phyloP scores from a whole-genome alignment of 2,113 vertebrate genomes.

The Lampris incognitus region DNA sequence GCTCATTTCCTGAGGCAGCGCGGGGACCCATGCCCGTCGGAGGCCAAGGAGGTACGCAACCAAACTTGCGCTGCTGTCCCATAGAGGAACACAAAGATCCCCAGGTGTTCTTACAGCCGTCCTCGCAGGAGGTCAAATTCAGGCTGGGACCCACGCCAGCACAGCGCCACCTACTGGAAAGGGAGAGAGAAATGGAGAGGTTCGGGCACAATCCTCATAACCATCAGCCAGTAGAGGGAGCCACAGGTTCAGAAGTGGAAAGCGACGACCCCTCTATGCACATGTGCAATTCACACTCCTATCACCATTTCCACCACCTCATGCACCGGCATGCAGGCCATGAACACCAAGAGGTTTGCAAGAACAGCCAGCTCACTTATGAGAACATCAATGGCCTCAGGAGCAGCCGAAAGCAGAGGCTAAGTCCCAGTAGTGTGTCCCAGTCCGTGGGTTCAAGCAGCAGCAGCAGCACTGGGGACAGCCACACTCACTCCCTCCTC shows the following conservation, averaged over 20 bases:
- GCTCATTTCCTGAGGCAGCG: slow-evolving; percentile 82
- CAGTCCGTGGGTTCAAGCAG: slow-evolving; percentile 86
- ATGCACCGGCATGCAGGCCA: slow-evolving; percentile 85
- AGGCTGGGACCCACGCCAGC: slow-evolving; percentile 89
- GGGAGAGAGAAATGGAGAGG: slow-evolving; percentile 80
- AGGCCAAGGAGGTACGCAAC: slow-evolving; percentile 69
- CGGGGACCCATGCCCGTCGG: slow-evolving; percentile 72
- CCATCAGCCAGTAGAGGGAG: slow-evolving; percentile 78
- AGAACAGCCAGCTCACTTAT: slow-evolving; percentile 86
- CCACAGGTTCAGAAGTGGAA: slow-evolving; percentile 84
- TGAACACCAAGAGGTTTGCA: slow-evolving; percentile 84
- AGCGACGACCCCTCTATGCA: slow-evolving; percentile 80
- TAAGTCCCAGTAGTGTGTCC: slow-evolving; percentile 82
- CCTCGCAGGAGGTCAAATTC: slow-evolving; percentile 92
- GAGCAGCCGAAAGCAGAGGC: slow-evolving; percentile 80
- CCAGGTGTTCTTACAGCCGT: slow-evolving; percentile 92
- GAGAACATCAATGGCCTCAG: slow-evolving; percentile 91
- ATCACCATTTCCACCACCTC: slow-evolving; percentile 84
- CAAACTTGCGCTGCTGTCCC: slow-evolving; percentile 84
- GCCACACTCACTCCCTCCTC: slow-evolving; percentile 78
- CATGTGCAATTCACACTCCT: slow-evolving; percentile 81
- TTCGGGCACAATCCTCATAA: slow-evolving; percentile 73
- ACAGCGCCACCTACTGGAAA: slow-evolving; percentile 85
- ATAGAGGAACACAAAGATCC: slow-evolving; percentile 88
- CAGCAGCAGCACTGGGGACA: slow-evolving; percentile 85